Percentiles rank a stretch among this genome's conserved stretches.
Conservation (phyloP, 2,113 vertebrate genomes). For the Phylloscopus trochilus region DNA sequence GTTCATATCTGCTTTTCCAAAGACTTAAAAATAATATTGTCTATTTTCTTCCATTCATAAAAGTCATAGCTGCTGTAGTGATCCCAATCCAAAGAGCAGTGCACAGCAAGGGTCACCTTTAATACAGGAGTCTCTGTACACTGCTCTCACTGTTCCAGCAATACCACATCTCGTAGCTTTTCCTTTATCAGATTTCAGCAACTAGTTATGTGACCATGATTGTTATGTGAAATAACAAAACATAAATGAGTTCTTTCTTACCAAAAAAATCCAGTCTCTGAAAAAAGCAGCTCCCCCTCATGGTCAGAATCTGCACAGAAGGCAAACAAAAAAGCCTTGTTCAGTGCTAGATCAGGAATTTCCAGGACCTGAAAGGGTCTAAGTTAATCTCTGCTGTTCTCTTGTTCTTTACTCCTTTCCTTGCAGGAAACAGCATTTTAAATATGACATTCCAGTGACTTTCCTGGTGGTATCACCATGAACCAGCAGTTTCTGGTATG, state of each 20-base stretch:
- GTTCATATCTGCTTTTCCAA: constrained; percentile 22
- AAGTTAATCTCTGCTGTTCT: background rate
- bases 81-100: background rate
- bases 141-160: background rate
- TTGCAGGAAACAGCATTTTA: background rate
- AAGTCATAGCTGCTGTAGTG: background rate
- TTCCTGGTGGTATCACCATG: background rate
- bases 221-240: background rate
- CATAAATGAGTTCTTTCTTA: background rate
- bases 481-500: background rate
- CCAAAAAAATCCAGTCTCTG: background rate
- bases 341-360: background rate
- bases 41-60: background rate
- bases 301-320: background rate
- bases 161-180: rapidly evolving
- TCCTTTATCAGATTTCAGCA: background rate
- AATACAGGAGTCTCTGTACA: rapidly evolving
- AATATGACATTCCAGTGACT: background rate
- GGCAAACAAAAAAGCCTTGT: background rate
- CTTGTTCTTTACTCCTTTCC: background rate
- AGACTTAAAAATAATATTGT: constrained; percentile 17
- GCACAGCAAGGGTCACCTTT: background rate
- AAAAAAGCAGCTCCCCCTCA: background rate
- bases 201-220: background rate
- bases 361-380: background rate